Evolutionary conservation across 1,140 invertebrate species (phyloP), one percentile per base, ranked within the genome.

Genomic region (Tetramorium simillimum): DNA sequence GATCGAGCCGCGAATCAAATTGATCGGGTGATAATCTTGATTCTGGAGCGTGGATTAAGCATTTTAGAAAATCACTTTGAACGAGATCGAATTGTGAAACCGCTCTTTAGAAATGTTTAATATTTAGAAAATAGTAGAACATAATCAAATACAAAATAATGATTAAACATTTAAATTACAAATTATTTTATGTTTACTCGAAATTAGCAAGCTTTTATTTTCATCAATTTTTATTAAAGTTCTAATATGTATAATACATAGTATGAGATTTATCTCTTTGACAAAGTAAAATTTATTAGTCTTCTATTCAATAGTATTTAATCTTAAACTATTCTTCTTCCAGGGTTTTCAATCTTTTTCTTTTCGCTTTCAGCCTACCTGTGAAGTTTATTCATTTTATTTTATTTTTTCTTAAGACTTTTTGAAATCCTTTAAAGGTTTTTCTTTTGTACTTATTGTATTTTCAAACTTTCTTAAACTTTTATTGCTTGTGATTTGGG

Each of bases 181-280:
- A 88, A 65, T 88, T 62, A 77, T 33, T 16, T 58, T 24, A 75
- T 43, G 77, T 67, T 86, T 80, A 16, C 5, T 37, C 56, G 9
- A 62, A 46, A 78, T 73, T 80, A 40, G 73, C 80, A 62, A 70
- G 80, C 49, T 77, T 62, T 67, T 85, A 76, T 80, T 90, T 85
- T 65, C 77, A 82, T 24, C 70, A 85, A 92, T 43, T 92, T 93
- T 93, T 92, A 92, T 89, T 81, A 76, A 75, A 90, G 85, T 92
- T 75, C 72, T 65, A 69, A 86, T 90, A 70, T 89, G n/a, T 88
- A 85, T 85, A 69, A 53, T 33, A 33, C 33, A 33, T 51, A 80
- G 60, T 43, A 86, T 67, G 53, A 63, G 58, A 21, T 82, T 65
- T 21, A 33, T 40, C 58, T 81, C 12, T 3, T 12, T 58, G 43